Percentiles rank a stretch among this genome's conserved stretches.
Evolutionary conservation across 2,113 vertebrate genomes (phyloP).

Genomic region (Bubo blakistoni): DNA sequence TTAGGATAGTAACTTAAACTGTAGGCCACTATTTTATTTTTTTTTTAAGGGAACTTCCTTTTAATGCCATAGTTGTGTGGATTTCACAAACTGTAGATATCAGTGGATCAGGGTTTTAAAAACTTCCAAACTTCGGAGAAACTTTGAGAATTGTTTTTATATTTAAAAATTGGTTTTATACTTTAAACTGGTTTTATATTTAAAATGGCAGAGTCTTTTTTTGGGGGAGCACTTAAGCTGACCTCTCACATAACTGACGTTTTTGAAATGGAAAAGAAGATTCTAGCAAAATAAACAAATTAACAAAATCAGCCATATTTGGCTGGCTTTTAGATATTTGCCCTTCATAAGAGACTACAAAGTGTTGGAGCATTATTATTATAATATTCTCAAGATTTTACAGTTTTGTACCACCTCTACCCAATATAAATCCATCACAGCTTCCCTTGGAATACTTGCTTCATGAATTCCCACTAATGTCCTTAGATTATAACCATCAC

Average conservation of each 20-base stretch:
- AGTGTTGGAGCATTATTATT: background rate
- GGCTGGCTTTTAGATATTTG: background rate
- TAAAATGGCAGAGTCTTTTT: too few relatives aligned
- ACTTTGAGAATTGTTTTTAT: background rate
- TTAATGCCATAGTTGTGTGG: background rate
- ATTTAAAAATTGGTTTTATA: background rate
- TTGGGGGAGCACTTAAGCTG: too few relatives aligned
- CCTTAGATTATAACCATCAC: background rate
- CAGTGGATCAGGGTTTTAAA: background rate
- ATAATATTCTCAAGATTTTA: background rate
- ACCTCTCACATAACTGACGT: too few relatives aligned
- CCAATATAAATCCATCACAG: background rate
- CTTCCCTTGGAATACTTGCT: background rate
- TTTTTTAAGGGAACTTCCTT: background rate
- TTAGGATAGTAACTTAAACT: background rate
- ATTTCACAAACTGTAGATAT: background rate
- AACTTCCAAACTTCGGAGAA: background rate
- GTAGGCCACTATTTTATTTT: background rate
- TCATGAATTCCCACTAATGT: background rate
- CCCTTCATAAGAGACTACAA: background rate
- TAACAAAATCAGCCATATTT: background rate
- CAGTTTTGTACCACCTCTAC: background rate
- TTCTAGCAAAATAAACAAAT: background rate
- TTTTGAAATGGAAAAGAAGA: background rate
- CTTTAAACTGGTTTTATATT: too few relatives aligned